These are phyloP conservation scores for Polyergus mexicanus DNA, from an alignment of 1,140 invertebrate genomes.

Conservation along the genomic window DNA sequence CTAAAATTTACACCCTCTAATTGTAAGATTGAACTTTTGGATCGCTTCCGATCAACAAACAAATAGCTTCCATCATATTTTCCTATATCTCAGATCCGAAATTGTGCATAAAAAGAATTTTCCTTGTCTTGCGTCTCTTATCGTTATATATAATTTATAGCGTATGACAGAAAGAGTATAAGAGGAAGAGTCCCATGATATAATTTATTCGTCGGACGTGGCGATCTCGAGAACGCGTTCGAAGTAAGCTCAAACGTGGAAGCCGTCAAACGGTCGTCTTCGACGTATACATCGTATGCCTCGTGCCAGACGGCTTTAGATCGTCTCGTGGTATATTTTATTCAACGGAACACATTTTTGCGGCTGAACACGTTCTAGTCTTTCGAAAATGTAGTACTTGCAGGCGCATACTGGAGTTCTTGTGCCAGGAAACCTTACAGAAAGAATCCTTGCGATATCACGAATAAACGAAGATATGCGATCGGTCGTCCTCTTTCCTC, in stretches of 20 bases:
- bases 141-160: constrained; percentile 47
- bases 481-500: not conserved
- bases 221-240: constrained; percentile 13
- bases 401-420: constrained; percentile 26
- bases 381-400: constrained; percentile 26
- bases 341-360: constrained; percentile 43
- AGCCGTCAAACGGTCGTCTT: constrained; percentile 24
- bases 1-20: constrained; percentile 4
- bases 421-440: not conserved
- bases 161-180: not conserved
- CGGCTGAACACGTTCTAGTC: constrained; percentile 38
- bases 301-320: constrained; percentile 42
- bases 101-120: constrained; percentile 24
- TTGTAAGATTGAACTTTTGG: constrained; percentile 24
- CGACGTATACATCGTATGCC: constrained; percentile 8
- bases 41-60: not conserved
- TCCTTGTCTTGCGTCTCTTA: constrained; percentile 21
- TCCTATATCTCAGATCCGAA: constrained; percentile 20
- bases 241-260: constrained; percentile 25
- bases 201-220: constrained; percentile 43
- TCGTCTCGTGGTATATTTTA: constrained; percentile 58
- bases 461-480: not conserved
- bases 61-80: constrained; percentile 19
- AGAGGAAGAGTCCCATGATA: constrained; percentile 28
- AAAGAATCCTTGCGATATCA: constrained; percentile 35